Evolutionary conservation across 2,888 invertebrate species (phyloP).

Genomic region (Zonitis immaculata): DNA sequence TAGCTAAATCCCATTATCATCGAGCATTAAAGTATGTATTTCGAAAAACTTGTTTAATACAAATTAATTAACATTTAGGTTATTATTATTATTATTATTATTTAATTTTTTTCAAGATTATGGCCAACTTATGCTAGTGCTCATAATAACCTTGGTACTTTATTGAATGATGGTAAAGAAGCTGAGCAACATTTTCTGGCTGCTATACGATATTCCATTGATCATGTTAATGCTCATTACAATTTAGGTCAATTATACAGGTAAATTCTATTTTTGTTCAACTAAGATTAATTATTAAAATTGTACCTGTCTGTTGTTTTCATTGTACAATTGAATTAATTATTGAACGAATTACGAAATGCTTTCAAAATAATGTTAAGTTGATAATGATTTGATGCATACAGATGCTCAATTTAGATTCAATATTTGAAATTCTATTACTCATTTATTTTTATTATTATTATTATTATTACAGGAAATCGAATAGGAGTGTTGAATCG

Average conservation of each 20-base stretch:
- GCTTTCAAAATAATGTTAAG: too few species aligned
- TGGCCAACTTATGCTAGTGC: conserved; percentile 84
- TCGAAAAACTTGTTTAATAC: background rate
- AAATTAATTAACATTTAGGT: background rate
- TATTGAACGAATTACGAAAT: too few species aligned
- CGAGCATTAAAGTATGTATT: conserved; percentile 69
- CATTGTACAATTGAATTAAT: too few species aligned
- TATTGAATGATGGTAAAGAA: conserved; percentile 61
- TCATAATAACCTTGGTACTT: conserved; percentile 80
- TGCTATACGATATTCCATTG: conserved; percentile 66
- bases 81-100: too few species aligned
- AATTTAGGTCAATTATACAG: conserved; percentile 79
- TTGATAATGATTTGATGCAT: too few species aligned
- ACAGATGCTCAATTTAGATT: too few species aligned
- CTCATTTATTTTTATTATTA: too few species aligned
- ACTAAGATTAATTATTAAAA: too few species aligned
- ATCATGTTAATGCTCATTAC: conserved; percentile 79
- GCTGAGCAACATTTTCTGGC: conserved; percentile 75
- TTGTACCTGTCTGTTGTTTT: too few species aligned
- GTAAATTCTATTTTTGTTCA: too few species aligned
- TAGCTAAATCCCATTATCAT: conserved; percentile 73
- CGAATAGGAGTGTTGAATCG: conserved; percentile 61
- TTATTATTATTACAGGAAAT: too few species aligned
- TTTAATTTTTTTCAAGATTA: conserved; percentile 64
- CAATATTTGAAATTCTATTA: too few species aligned